Percentiles rank a stretch among this genome's conserved stretches.
These are phyloP conservation scores for Pseudopodoces humilis DNA, from an alignment of 2,113 vertebrate genomes.

Conservation along the genomic window DNA sequence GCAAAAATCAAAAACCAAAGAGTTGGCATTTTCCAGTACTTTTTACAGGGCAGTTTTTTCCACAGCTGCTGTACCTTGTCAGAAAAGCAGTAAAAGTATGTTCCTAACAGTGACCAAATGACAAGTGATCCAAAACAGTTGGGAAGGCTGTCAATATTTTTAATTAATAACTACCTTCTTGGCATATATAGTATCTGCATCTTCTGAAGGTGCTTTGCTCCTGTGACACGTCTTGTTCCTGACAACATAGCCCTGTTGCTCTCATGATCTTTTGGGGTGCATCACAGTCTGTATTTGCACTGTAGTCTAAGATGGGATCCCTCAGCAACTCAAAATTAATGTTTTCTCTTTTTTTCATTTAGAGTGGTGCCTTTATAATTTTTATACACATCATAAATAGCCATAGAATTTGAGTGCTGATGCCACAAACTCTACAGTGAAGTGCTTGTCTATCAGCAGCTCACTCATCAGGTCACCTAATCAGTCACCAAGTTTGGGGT, in stretches of 20 bases:
- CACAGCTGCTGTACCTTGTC: not conserved
- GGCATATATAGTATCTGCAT: not conserved
- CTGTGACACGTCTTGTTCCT: not conserved
- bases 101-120: not conserved
- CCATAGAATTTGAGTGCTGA: not conserved
- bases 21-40: not conserved
- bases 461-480: not conserved
- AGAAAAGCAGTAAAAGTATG: not conserved
- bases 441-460: not conserved
- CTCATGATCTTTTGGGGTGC: not conserved
- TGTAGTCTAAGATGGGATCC: not conserved
- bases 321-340: not conserved
- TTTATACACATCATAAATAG: not conserved
- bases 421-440: not conserved
- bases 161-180: not conserved
- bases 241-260: not conserved
- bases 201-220: not conserved
- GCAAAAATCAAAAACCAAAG: not conserved
- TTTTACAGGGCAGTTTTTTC: not conserved
- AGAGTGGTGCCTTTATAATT: not conserved
- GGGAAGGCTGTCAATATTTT: not conserved
- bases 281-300: not conserved
- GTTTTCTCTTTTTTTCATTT: not conserved
- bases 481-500: not conserved
- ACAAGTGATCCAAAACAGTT: not conserved